Conservation (phyloP, 2,113 vertebrate species). For the Tyto alba region DNA sequence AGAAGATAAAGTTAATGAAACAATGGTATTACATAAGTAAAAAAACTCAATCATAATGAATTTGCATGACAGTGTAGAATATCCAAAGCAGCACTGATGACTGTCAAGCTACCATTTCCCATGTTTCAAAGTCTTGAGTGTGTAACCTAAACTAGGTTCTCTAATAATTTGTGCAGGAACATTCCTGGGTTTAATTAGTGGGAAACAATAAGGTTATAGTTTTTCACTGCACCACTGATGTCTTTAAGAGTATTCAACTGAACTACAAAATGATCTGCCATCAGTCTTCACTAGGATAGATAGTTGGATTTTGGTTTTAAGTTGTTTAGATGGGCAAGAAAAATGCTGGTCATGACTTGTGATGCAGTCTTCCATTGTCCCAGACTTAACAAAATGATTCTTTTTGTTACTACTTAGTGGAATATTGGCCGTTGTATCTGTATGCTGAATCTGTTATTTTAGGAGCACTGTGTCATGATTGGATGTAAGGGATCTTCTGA, state of each 20-base stretch:
- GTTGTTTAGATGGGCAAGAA: background rate
- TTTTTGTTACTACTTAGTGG: background rate
- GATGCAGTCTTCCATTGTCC: background rate
- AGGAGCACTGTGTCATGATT: background rate
- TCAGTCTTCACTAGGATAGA: background rate
- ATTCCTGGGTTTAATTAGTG: background rate
- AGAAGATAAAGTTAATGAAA: slow-evolving; percentile 12
- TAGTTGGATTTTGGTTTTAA: background rate
- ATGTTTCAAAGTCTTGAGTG: background rate
- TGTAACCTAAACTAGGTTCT: background rate
- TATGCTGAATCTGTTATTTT: background rate
- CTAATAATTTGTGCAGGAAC: background rate
- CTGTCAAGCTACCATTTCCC: background rate
- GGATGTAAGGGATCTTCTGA: background rate
- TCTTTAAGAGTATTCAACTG: background rate
- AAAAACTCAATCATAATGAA: background rate
- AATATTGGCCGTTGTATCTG: background rate
- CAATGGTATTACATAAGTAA: background rate
- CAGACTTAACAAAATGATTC: background rate
- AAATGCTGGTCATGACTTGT: background rate
- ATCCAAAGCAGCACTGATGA: slow-evolving; percentile 8
- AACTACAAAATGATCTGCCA: background rate
- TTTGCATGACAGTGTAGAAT: slow-evolving; percentile 15
- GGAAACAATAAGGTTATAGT: background rate
- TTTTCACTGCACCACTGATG: background rate